Evolutionary conservation across 1,140 invertebrate genomes (phyloP).

Genomic region (Cydia splendana): DNA sequence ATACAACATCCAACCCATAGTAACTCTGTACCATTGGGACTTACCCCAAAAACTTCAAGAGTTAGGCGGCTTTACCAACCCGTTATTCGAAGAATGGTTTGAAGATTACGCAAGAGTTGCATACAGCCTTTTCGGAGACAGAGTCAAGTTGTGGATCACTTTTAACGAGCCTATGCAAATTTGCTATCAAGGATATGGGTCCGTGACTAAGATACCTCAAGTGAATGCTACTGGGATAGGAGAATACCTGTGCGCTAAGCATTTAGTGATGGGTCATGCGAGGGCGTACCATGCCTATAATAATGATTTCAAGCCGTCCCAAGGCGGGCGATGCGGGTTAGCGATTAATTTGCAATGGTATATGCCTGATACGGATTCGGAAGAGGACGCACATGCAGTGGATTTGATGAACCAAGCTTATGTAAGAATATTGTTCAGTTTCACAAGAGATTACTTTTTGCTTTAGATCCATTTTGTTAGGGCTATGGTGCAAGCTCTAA

Average conservation of each 20-base stretch:
- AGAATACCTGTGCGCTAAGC: constrained; percentile 79
- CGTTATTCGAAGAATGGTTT: constrained; percentile 75
- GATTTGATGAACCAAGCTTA: constrained; percentile 58
- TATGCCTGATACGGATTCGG: constrained; percentile 70
- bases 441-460: background rate
- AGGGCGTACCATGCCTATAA: constrained; percentile 74
- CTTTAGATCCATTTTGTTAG: too few relatives aligned
- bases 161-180: constrained; percentile 75
- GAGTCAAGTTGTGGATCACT: constrained; percentile 75
- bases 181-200: constrained; percentile 60
- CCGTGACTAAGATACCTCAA: constrained; percentile 53
- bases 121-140: constrained; percentile 76
- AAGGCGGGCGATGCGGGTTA: constrained; percentile 79
- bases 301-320: constrained; percentile 54
- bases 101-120: constrained; percentile 78
- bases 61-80: constrained; percentile 60
- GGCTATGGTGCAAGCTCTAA: too few relatives aligned
- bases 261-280: constrained; percentile 80
- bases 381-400: constrained; percentile 77
- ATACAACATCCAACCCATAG: constrained; percentile 66
- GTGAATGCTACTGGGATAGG: constrained; percentile 64
- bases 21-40: constrained; percentile 69
- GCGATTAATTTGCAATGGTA: constrained; percentile 79
- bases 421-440: constrained; percentile 37
- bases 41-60: constrained; percentile 63